phyloP scores from a whole-genome alignment of 2,797 vertebrate species.

The Lepilemur septentrionalis region DNA sequence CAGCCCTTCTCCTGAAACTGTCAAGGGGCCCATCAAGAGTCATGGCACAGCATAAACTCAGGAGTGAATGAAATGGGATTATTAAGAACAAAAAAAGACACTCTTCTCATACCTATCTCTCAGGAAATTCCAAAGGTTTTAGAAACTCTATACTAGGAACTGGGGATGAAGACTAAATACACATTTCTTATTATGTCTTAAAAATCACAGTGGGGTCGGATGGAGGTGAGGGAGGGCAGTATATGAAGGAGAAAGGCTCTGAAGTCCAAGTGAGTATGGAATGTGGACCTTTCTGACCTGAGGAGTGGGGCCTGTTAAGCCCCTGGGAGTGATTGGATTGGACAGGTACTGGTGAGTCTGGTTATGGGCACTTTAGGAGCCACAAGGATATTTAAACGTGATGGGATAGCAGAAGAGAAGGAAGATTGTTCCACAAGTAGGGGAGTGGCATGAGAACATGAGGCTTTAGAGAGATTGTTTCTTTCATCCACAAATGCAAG shows the following conservation, averaged over 20 bases:
- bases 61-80: neutral
- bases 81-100: neutral
- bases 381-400: neutral
- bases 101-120: neutral
- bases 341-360: neutral
- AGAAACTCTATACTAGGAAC: neutral
- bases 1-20: neutral
- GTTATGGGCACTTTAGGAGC: neutral
- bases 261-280: neutral
- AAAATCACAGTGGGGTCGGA: neutral
- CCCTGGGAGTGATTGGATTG: rapidly evolving
- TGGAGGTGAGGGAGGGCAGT: too few relatives aligned
- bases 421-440: neutral
- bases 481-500: neutral
- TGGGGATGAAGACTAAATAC: neutral
- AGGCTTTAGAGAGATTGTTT: neutral
- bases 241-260: neutral
- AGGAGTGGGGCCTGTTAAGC: rapidly evolving
- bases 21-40: neutral
- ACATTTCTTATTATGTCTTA: neutral
- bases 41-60: neutral
- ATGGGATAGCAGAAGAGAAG: neutral
- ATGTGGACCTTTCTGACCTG: neutral
- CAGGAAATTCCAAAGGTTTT: neutral
- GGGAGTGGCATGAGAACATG: neutral